phyloP scores from a whole-genome alignment of 2,797 vertebrate species.

The Tangara arthus region DNA sequence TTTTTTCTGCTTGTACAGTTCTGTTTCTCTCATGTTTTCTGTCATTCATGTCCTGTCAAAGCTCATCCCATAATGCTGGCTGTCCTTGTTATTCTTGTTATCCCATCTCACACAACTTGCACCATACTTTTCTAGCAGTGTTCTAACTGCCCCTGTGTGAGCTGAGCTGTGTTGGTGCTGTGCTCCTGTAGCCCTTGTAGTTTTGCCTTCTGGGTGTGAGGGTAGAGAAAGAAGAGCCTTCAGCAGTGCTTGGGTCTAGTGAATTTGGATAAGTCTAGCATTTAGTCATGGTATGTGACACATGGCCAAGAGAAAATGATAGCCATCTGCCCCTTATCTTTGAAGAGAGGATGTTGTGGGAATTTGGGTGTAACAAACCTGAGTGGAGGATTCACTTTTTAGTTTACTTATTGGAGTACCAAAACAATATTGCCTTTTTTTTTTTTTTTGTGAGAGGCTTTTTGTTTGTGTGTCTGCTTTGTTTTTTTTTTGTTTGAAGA shows the following conservation, averaged over 20 bases:
- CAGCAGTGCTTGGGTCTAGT: accelerated
- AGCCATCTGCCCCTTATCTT: not conserved
- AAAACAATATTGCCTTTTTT: not conserved
- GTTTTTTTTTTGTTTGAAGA: not conserved
- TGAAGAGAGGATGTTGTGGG: not conserved
- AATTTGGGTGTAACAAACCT: not conserved
- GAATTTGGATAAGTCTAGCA: not conserved
- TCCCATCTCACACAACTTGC: not conserved
- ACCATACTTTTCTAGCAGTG: not conserved
- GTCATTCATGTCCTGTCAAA: not conserved
- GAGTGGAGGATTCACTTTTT: not conserved
- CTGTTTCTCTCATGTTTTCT: not conserved
- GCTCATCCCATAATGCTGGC: accelerated
- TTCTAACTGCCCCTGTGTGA: not conserved
- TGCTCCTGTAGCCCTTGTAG: too few species aligned
- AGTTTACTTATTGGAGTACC: not conserved
- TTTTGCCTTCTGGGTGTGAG: accelerated
- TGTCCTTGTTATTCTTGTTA: not conserved
- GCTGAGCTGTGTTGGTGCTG: not conserved
- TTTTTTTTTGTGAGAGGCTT: not conserved
- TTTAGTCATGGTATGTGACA: not conserved
- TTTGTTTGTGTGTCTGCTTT: too few species aligned
- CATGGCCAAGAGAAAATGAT: not conserved
- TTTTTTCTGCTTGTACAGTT: not conserved
- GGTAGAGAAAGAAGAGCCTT: not conserved